Base-by-base conservation (phyloP, 2,113 vertebrate genomes). In the Chroicocephalus ridibundus region DNA sequence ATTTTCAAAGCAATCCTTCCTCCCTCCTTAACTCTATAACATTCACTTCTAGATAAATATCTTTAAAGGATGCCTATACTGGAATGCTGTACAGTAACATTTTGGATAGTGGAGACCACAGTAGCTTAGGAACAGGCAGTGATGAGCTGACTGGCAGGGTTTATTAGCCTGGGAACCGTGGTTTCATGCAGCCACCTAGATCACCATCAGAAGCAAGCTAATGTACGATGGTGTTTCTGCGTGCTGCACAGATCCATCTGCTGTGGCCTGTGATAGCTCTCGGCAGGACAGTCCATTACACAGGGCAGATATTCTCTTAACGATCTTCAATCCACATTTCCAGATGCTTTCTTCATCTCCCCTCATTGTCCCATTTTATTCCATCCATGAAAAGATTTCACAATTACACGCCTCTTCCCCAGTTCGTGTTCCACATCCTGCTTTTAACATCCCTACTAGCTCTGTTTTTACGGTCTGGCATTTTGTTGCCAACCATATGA, bases 181-280 rank as follows among this genome's bases (percentile, higher is more conserved):
- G 17, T 52, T 40, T 77, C 13, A 7, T 32, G 34, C 21, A 84
- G 15, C 36, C 4, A 1, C 15, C 12, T 38, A 76, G 62, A 77
- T 13, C 25, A 29, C 8, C 29, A 29, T n/a, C 32, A 79, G 74
- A 91, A 82, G 6, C 32, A 58, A 71, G 14, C 9, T 36, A 75
- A 40, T 6, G 26, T 32, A 42, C 0, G 1, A 32, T 0, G 0
- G 5, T 29, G 8, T 31, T 90, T 90, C 29, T 71, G 13, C 3
- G 4, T 31, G 13, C 42, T 70, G 32, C 52, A 40, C 16, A 21
- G n/a, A 62, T 62, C 31, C 61, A 71, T 6, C 14, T 88, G 29
- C n/a, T 65, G 51, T 75, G 32, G 21, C 54, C 9, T 60, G 29
- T 65, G 78, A 46, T 42, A 61, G 18, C 29, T 85, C 38, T 82